Evolutionary conservation across 2,113 vertebrate genomes (phyloP).

Genomic region (Ochotona curzoniae): DNA sequence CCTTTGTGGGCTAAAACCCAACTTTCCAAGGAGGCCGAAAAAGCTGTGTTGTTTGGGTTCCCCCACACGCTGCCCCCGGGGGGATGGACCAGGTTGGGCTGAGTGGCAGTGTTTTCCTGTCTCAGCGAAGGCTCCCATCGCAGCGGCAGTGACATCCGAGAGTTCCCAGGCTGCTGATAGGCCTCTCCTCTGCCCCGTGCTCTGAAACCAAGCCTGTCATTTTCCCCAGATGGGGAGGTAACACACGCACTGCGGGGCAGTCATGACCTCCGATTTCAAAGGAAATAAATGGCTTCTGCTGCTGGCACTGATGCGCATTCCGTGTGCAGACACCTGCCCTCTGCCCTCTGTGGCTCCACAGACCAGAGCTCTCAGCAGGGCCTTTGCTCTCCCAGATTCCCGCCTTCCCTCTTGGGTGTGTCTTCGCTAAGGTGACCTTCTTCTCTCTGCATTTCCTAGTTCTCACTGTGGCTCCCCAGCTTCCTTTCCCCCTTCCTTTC

Average conservation of each 20-base stretch:
- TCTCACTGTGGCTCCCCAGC: neutral
- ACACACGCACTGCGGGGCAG: rapidly evolving
- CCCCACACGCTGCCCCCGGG: rapidly evolving
- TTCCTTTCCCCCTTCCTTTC: neutral
- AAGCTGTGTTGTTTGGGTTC: too few relatives aligned
- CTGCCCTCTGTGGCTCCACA: neutral
- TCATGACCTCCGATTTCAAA: neutral
- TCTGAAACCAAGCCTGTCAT: neutral
- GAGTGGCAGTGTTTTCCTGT: neutral
- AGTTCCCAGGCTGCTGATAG: neutral
- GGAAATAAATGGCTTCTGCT: neutral
- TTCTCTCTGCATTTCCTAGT: too few relatives aligned
- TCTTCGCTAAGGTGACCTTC: neutral
- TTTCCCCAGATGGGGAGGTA: neutral
- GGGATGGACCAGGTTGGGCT: neutral
- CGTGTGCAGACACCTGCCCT: too few relatives aligned
- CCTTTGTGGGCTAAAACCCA: neutral
- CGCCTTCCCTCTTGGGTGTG: neutral
- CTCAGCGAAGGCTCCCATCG: neutral
- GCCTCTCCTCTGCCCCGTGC: neutral
- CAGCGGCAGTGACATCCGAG: neutral
- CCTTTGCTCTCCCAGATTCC: neutral
- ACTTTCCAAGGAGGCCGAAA: too few relatives aligned
- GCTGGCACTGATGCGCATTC: neutral
- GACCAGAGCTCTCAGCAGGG: neutral